Evolutionary conservation across 2,888 invertebrate genomes (phyloP), one percentile per base, ranked within the genome.

Genomic region (Mythimna impura): DNA sequence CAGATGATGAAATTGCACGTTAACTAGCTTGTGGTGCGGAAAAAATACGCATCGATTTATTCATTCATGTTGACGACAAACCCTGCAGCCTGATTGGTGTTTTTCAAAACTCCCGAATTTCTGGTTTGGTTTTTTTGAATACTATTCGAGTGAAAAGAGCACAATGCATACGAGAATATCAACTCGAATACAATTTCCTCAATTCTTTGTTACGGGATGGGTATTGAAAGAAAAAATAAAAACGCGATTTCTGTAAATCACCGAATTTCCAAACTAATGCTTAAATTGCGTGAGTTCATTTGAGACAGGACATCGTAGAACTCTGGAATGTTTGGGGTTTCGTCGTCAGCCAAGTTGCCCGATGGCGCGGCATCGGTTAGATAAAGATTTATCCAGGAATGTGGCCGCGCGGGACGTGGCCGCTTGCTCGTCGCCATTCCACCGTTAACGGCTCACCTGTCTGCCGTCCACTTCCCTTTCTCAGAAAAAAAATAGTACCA

Each of bases 341-440:
- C 57, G 66, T 78, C 63, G 64, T 60, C 69, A 66, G 67, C 69
- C 62, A 75, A 80, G 83, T 68, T 83, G 74, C 30, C 64, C 71
- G 81, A 81, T 80, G 83, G 72, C 73, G 60, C 71, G 81, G 70
- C 78, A 77, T 82, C 76, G 85, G 84, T 85, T 83, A 87, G 89
- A 89, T 89, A 89, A 89, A 88, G 87, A 88, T 89, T 90, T 89
- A 86, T 90, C 87, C 87, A 86, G 88, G 91, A 92, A 92, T 91
- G 91, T 89, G 87, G 89, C 83, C 80, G 80, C 82, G 83, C 85
- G 84, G 85, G 85, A 86, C 83, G 78, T 79, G 80, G 80, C 78
- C 82, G 81, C 73, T 86, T 80, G 87, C 82, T 86, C 86, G 86
- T 89, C 88, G 87, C 88, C 86, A 86, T 86, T 86, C 84, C 83